Conservation (phyloP, 1,140 invertebrate species). For the Zaprionus taronus region DNA sequence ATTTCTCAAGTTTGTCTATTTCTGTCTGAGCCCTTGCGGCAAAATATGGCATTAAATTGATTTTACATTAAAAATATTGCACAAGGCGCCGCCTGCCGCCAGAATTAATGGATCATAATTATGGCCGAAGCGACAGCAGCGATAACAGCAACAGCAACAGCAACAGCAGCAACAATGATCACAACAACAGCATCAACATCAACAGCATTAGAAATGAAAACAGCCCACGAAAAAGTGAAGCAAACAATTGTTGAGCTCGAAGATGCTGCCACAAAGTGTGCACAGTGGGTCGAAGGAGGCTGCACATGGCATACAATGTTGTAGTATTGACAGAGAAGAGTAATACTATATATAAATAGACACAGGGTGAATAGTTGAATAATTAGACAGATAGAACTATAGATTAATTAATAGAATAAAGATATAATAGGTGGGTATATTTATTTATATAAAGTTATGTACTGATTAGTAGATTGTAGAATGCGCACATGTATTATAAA, state of each 20-base stretch:
- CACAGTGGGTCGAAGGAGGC: constrained; percentile 20
- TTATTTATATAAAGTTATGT: too few species aligned
- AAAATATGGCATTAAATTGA: constrained; percentile 78
- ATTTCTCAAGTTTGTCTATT: constrained; percentile 72
- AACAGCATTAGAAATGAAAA: constrained; percentile 69
- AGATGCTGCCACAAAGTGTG: constrained; percentile 18
- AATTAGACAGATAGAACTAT: background rate
- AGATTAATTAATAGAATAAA: too few species aligned
- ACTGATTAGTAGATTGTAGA: too few species aligned
- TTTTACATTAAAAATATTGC: constrained; percentile 81
- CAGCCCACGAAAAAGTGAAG: constrained; percentile 39
- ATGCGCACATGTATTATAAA: too few species aligned
- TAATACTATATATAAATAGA: background rate
- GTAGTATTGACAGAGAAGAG: background rate
- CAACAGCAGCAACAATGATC: constrained; percentile 34
- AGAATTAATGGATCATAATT: constrained; percentile 82
- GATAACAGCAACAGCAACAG: constrained; percentile 31
- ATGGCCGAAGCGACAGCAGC: constrained; percentile 56
- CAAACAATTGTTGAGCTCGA: constrained; percentile 47
- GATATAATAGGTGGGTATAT: too few species aligned
- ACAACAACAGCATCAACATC: constrained; percentile 20
- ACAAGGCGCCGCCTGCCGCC: constrained; percentile 69
- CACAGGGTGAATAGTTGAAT: background rate
- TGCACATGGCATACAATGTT: background rate
- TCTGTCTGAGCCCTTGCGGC: constrained; percentile 62